Base-by-base conservation (phyloP, 2,797 vertebrate genomes). In the Phoebastria nigripes region DNA sequence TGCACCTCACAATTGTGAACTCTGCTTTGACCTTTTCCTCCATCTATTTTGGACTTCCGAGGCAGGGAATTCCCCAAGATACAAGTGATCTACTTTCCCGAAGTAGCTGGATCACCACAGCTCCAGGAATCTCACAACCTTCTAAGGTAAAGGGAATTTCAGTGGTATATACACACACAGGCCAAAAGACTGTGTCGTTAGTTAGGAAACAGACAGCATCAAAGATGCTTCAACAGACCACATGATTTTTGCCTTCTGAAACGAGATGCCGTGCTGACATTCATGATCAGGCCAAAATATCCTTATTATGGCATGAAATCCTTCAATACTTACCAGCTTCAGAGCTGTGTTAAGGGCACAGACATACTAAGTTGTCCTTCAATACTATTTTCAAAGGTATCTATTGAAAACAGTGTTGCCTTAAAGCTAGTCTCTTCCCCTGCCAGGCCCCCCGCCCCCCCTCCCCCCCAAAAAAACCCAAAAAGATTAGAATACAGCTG, bases 401-500 rank as follows among this genome's bases (percentile, higher is more conserved):
- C 71, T 24, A 29, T 4, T 52, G 79, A 88, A 86, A 86, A 54
- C 6, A 41, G 39, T 1, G 4, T 22, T 10, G 87, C 69, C 83
- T 66, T 62, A 62, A 76, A 82, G 55, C 88, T 37, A 44, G 51
- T 26, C 73, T 85, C 63, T 51, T 51, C 74, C 92, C 79, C 52
- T 41, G 0, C 17, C 54, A 31, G 26, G 15, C 62, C 65, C 74
- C 73, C 56, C 77, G 72, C 55, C 79, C n/a, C 62, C 65, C 74
- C 73, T 52, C 77, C 76, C 55, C 79, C n/a, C 6, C 2, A 2
- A 82, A 67, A 37, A 4, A 44, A 44, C 20, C 25, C 31, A 4
- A 28, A 31, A 54, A 89, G 84, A 94, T 94, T 88, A 92, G 56
- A 52, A 71, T 69, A 47, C 84, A 94, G 94, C 94, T 95, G 91